Evolutionary conservation across 2,888 invertebrate genomes (phyloP).

Genomic region (Smittia sp.): DNA sequence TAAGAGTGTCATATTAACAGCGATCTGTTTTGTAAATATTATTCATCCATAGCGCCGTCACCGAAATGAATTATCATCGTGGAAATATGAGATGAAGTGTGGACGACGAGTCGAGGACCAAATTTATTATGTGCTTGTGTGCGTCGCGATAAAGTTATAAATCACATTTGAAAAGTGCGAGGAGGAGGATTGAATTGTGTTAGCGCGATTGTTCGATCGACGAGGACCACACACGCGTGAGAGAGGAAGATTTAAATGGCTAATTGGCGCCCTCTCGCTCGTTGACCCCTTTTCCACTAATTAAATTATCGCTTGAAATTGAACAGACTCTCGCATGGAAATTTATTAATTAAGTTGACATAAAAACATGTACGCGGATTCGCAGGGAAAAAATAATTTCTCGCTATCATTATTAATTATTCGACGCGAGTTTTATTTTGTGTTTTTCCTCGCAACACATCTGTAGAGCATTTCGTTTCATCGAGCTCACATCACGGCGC

Average conservation of each 20-base stretch:
- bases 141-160: neutral
- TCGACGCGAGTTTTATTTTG: neutral
- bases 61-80: slow-evolving; percentile 3
- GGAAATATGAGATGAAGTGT: neutral
- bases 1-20: slow-evolving; percentile 39
- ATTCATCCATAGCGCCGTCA: neutral
- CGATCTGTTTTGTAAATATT: slow-evolving; percentile 29
- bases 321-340: neutral
- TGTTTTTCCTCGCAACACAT: too few relatives aligned
- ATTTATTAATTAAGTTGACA: slow-evolving; percentile 8
- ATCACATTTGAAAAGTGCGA: neutral
- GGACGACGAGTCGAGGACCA: neutral
- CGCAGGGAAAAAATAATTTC: neutral
- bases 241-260: neutral
- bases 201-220: too few relatives aligned
- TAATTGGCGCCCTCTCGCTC: neutral
- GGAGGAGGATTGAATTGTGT: neutral
- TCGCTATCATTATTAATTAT: slow-evolving; percentile 14
- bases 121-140: neutral
- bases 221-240: slow-evolving; percentile 14
- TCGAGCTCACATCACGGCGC: neutral
- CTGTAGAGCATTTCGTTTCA: neutral
- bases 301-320: slow-evolving; percentile 8
- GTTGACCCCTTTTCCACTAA: neutral
- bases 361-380: neutral